A percentile compares a stretch with the other conserved stretches of the same genome.
Evolutionary conservation across 92 coral and sea anemone species (phyloP).

Genomic region (Blastomussa wellsi): DNA sequence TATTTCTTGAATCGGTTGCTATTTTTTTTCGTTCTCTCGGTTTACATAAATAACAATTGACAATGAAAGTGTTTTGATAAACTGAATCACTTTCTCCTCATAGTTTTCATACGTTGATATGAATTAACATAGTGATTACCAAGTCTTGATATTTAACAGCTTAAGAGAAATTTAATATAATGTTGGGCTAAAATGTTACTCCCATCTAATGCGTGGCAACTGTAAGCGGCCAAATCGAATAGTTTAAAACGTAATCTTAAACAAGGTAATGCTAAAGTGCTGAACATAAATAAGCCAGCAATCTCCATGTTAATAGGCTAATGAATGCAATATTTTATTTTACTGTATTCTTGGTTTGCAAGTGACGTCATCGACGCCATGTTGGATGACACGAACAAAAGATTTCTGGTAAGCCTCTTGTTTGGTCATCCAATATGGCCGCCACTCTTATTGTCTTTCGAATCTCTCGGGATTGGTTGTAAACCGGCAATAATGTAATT

Average conservation of each 20-base stretch:
- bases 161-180: neutral
- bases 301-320: neutral
- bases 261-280: neutral
- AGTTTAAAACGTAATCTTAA: neutral
- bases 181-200: neutral
- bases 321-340: neutral
- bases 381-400: no score
- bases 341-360: no score
- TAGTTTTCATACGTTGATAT: neutral
- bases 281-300: neutral
- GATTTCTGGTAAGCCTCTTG: no score
- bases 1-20: neutral
- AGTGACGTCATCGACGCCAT: no score
- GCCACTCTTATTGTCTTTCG: no score
- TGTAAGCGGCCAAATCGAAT: neutral
- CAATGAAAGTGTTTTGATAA: neutral
- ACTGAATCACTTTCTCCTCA: neutral
- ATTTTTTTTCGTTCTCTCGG: neutral
- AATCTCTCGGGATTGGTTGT: no score
- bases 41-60: neutral
- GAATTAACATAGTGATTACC: neutral
- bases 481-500: no score
- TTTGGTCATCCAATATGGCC: no score
- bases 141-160: neutral
- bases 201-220: neutral